Evolutionary conservation across 2,888 invertebrate genomes (phyloP).

Genomic region (Mimas tiliae): DNA sequence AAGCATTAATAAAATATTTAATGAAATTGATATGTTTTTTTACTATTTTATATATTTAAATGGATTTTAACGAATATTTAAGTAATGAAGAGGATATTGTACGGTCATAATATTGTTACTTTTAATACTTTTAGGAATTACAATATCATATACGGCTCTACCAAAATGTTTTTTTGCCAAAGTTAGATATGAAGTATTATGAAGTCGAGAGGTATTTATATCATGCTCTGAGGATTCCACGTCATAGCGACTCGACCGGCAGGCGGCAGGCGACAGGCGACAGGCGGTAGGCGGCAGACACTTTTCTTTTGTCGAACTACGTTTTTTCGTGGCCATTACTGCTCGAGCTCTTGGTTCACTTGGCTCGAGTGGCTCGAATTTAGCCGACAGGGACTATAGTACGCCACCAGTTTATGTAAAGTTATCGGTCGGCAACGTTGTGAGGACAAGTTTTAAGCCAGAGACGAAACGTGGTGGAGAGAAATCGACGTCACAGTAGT

Average conservation of each 20-base stretch:
- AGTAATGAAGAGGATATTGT: neutral
- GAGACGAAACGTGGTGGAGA: slow-evolving; percentile 30
- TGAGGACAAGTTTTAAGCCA: neutral
- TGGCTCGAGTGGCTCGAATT: slow-evolving; percentile 27
- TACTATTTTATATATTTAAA: neutral
- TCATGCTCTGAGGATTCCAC: slow-evolving; percentile 32
- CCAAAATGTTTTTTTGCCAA: neutral
- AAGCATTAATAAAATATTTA: slow-evolving; percentile 12
- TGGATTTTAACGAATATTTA: neutral
- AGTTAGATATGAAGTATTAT: neutral
- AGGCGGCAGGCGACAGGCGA: slow-evolving; percentile 2
- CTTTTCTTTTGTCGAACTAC: neutral
- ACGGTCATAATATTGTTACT: neutral
- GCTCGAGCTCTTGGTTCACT: slow-evolving; percentile 32
- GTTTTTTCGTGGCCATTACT: slow-evolving; percentile 19
- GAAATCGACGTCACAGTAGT: slow-evolving; percentile 4
- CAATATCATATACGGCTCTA: neutral
- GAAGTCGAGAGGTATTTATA: slow-evolving; percentile 14
- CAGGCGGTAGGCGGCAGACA: slow-evolving; percentile 11
- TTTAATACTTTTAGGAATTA: neutral
- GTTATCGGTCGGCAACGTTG: neutral
- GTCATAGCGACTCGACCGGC: slow-evolving; percentile 14
- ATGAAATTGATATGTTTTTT: neutral
- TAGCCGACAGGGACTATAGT: neutral
- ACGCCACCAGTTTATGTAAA: neutral